phyloP scores from a whole-genome alignment of 2,888 invertebrate genomes.

The Melanophora roralis region DNA sequence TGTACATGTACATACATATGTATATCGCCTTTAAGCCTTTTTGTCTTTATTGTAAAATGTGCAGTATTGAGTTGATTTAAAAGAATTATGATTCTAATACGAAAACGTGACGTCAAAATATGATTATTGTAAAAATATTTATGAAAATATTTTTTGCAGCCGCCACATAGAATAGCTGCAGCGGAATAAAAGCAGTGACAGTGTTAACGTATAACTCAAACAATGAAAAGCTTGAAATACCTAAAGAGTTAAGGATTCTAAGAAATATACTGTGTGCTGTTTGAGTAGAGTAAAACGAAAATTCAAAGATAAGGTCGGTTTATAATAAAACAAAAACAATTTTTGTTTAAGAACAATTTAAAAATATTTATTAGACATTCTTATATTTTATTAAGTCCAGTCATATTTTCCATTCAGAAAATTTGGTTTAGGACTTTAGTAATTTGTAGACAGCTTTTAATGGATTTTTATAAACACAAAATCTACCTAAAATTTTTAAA shows the following conservation, averaged over 20 bases:
- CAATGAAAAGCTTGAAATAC: conserved; percentile 1
- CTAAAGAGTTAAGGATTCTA: conserved; percentile 22
- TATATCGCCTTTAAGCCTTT: background rate
- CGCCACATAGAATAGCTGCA: background rate
- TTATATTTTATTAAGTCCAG: no score
- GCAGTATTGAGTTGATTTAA: conserved; percentile 51
- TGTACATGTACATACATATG: background rate
- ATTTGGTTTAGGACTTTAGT: no score
- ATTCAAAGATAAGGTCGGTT: no score
- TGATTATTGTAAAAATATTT: background rate
- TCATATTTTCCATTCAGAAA: no score
- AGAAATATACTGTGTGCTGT: background rate
- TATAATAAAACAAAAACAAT: no score
- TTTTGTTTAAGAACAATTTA: no score
- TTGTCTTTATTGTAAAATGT: conserved; percentile 14
- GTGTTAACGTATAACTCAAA: background rate
- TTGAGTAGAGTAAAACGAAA: background rate
- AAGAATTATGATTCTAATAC: conserved; percentile 52
- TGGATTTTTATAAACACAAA: no score
- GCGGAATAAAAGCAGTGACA: background rate
- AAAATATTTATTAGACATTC: no score
- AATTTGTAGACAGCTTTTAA: no score
- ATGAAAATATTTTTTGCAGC: no score
- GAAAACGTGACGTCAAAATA: conserved; percentile 47
- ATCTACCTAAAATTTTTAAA: no score